Percentiles rank a stretch among this genome's conserved stretches.
phyloP scores from a whole-genome alignment of 2,797 vertebrate genomes.

The Eutrigla gurnardus region DNA sequence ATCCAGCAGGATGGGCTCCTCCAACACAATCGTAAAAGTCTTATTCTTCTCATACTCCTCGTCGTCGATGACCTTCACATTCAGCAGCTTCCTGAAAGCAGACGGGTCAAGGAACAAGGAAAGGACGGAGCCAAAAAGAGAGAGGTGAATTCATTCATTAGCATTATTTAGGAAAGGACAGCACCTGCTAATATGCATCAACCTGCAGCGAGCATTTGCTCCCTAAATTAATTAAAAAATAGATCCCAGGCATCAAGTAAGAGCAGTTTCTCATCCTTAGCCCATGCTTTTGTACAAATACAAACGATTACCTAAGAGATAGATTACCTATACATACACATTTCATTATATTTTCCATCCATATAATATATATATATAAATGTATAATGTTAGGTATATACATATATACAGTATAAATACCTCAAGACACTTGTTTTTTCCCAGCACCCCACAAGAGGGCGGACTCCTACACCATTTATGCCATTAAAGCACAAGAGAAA shows the following conservation, averaged over 20 bases:
- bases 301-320: constrained; percentile 45
- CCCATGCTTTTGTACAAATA: constrained; percentile 24
- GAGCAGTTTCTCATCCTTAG: constrained; percentile 23
- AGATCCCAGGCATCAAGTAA: constrained; percentile 22
- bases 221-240: constrained; percentile 29
- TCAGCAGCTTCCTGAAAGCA: constrained; percentile 85
- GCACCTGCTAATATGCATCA: constrained; percentile 3
- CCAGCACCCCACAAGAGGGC: constrained; percentile 72
- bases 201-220: constrained; percentile 14
- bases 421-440: constrained; percentile 1
- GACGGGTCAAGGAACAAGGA: constrained; percentile 9
- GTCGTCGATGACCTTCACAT: constrained; percentile 90
- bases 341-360: too few relatives aligned
- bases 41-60: constrained; percentile 93
- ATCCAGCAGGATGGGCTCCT: constrained; percentile 87
- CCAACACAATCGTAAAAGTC: constrained; percentile 86
- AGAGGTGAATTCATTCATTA: background rate
- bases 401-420: background rate
- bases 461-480: constrained; percentile 56
- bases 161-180: constrained; percentile 19
- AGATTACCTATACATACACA: constrained; percentile 49
- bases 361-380: too few relatives aligned
- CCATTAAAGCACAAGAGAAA: constrained; percentile 45
- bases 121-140: constrained; percentile 26
- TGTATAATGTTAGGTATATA: constrained; percentile 1